Percentiles rank a stretch among this genome's conserved stretches.
Conservation (phyloP, 2,113 vertebrate species). For the Ramphastos sulfuratus region DNA sequence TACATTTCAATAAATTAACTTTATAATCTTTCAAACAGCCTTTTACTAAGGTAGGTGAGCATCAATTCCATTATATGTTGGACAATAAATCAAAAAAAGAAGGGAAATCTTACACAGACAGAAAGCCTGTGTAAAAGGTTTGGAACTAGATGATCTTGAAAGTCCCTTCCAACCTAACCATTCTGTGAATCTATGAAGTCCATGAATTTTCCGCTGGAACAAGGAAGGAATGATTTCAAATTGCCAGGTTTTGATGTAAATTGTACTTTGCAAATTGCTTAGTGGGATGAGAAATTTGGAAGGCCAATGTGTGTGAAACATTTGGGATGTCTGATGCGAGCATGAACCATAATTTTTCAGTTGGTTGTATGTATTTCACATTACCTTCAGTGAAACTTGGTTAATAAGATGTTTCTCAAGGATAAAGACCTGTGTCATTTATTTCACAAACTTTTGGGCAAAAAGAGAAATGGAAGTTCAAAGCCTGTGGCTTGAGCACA, state of each 20-base stretch:
- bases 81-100: slow-evolving; percentile 43
- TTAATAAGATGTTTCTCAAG: not conserved
- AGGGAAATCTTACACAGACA: not conserved
- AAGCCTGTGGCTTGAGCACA: not conserved
- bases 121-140: too few relatives aligned
- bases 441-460: not conserved
- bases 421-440: not conserved
- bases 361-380: not conserved
- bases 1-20: slow-evolving; percentile 69
- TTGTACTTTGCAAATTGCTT: not conserved
- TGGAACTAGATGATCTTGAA: too few relatives aligned
- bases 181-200: too few relatives aligned
- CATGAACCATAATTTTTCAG: not conserved
- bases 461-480: not conserved
- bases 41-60: slow-evolving; percentile 54
- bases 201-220: not conserved
- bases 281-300: not conserved
- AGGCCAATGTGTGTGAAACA: not conserved
- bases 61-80: slow-evolving; percentile 4
- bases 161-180: too few relatives aligned
- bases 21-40: slow-evolving; percentile 61
- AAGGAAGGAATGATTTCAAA: not conserved
- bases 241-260: not conserved
- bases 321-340: not conserved
- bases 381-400: not conserved